Evolutionary conservation across 2,797 vertebrate genomes (phyloP), one percentile per base, ranked within the genome.

Genomic region (Chloroceryle amazona): DNA sequence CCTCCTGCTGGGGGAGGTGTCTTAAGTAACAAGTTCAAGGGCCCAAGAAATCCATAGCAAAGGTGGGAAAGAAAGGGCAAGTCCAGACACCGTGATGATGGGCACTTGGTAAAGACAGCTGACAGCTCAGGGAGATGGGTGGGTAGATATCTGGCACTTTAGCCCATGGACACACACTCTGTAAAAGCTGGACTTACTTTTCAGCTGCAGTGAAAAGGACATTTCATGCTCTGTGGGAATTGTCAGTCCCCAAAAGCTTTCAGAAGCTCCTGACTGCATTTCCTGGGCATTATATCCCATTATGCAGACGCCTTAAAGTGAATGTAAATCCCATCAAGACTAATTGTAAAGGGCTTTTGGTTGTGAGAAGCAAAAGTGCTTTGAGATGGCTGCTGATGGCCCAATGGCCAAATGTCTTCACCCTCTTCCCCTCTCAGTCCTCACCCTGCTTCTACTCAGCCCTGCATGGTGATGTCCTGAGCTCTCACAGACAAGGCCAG

Each of bases 251-350:
- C 70, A 39, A 14, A 91, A 95, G 58, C 80, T 94, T 88, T 93
- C 87, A 90, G 93, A 46, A 93, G 29, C 85, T 75, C 4, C 0
- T 11, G 89, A 57, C 80, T 95, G 62, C 88, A 63, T 83, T 95
- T 88, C 68, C 73, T 55, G 89, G 15, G 66, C 95, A 63, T 91
- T 83, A 78, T 11, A 74, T 10, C 26, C 93, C 94, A 81, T 94
- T 91, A 94, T 84, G 89, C 85, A 86, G 89, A 94, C 73, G 82
- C 66, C 39, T 86, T 74, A 23, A 75, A 96, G 85, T 88, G 81
- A 90, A 95, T 90, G 90, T 88, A 89, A 96, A 92, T 96, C 95
- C 81, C 76, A 86, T 81, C 87, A 54, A 35, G 73, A n/a, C 55
- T 84, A 88, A 95, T 84, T 73, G 86, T 46, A 84, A 81, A 76